Evolutionary conservation across 2,797 vertebrate genomes (phyloP).

Genomic region (Xenentodon cancila): DNA sequence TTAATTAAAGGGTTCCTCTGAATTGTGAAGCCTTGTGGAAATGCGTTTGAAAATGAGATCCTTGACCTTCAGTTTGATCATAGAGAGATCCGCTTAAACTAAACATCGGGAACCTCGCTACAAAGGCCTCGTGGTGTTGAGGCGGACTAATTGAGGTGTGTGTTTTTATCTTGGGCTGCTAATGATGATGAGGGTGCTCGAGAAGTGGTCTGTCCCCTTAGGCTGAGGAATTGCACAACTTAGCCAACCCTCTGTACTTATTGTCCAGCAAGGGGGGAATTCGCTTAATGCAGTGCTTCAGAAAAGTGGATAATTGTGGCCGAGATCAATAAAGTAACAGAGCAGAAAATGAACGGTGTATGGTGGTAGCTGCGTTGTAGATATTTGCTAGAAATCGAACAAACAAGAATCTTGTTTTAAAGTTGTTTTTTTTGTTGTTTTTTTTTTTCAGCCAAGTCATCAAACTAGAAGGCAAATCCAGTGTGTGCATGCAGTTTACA

Average conservation of each 20-base stretch:
- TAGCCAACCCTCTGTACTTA: constrained; percentile 86
- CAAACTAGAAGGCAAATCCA: constrained; percentile 41
- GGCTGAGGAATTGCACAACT: constrained; percentile 80
- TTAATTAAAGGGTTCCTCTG: constrained; percentile 25
- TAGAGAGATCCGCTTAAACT: constrained; percentile 25
- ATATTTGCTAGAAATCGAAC: constrained; percentile 70
- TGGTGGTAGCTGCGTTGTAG: constrained; percentile 54
- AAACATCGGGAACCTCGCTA: constrained; percentile 53
- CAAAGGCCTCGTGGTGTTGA: constrained; percentile 59
- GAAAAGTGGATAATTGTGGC: constrained; percentile 89
- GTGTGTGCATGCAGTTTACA: constrained; percentile 24
- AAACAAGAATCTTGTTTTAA: constrained; percentile 50
- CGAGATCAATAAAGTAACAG: constrained; percentile 88
- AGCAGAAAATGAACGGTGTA: constrained; percentile 86
- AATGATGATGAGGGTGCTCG: constrained; percentile 83
- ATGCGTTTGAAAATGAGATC: constrained; percentile 27
- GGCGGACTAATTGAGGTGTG: constrained; percentile 82
- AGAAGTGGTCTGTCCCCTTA: constrained; percentile 79
- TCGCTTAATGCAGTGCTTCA: constrained; percentile 85
- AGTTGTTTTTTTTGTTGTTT: constrained; percentile 14
- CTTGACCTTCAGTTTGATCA: constrained; percentile 30
- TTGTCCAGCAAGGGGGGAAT: constrained; percentile 88
- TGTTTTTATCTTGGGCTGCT: constrained; percentile 77
- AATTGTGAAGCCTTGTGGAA: constrained; percentile 24
- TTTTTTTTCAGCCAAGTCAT: constrained; percentile 52